phyloP scores from a whole-genome alignment of 2,113 vertebrate genomes.

The Rhagologus leucostigma region DNA sequence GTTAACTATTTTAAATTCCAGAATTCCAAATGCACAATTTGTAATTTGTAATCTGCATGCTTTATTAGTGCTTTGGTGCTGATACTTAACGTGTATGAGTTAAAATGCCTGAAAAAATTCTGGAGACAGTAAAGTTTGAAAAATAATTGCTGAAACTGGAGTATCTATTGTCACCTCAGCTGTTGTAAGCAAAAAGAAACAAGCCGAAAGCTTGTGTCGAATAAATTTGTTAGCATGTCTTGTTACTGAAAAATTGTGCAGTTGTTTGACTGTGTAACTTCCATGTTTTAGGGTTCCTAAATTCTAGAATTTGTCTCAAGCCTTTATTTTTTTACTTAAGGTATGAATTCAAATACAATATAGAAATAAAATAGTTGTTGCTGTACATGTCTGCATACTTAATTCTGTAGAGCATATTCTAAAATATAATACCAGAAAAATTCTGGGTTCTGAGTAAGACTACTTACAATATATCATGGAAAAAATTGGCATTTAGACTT shows the following conservation, averaged over 20 bases:
- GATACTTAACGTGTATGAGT: background rate
- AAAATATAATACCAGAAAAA: background rate
- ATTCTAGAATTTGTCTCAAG: background rate
- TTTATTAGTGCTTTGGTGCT: background rate
- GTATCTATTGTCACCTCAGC: background rate
- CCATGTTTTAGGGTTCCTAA: background rate
- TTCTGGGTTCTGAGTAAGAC: background rate
- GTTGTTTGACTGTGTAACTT: background rate
- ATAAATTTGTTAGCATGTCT: background rate
- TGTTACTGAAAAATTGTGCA: background rate
- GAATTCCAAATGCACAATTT: background rate
- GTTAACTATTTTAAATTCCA: background rate
- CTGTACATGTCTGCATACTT: background rate
- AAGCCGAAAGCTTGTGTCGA: background rate
- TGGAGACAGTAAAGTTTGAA: background rate
- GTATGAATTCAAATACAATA: background rate
- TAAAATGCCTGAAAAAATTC: background rate
- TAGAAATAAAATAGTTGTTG: background rate
- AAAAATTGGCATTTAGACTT: background rate
- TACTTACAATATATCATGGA: background rate
- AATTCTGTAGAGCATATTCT: background rate
- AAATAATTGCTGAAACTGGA: background rate
- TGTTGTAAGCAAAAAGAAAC: background rate
- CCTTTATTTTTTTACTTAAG: background rate
- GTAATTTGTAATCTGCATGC: fast-evolving